Evolutionary conservation across 2,888 invertebrate species (phyloP), one percentile per base, ranked within the genome.

Genomic region (Meandrusa payeni): DNA sequence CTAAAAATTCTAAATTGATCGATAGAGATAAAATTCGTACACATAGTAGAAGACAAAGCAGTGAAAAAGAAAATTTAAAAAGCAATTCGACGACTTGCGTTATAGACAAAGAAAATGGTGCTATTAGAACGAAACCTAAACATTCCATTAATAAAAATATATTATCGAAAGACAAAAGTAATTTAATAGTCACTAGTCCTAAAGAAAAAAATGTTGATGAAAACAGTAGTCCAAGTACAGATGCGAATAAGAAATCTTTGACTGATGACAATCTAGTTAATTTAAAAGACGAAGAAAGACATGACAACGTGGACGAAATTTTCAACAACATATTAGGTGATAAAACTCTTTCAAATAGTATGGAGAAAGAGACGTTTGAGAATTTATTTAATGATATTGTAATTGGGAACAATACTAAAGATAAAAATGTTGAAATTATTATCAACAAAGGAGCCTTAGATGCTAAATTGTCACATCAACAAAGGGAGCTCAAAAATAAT

Each of bases 101-200:
- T 47, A 45, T 63, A 55, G 75, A 73, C 44, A 82, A 73, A 69
- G 83, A 86, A 53, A 78, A 70, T 82, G 86, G 86, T 87, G 86
- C 87, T 87, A 82, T 73, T 76, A 86, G 73, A 76, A 70, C 76
- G 68, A 87, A 86, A 85, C 60, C 74, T 64, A 85, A 82, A 82
- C 87, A 87, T 86, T 87, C 87, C 87, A 81, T 57, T 76, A 77
- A 62, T 70, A 82, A 78, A 69, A 74, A 57, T 77, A 78, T 72
- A 74, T 75, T 85, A 81, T 85, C 81, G 59, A 85, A 85, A 83
- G 85, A 80, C 75, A 83, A 77, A 77, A 69, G 59, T 75, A 81
- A 75, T 74, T 69, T 69, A 69, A 69, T 77, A 75, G 67, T 70
- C 61, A 74, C 61, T 81, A 83, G 76, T 77, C 61, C 71, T 75